Evolutionary conservation across 2,888 invertebrate species (phyloP), one percentile per base, ranked within the genome.

Genomic region (Carcina quercana): DNA sequence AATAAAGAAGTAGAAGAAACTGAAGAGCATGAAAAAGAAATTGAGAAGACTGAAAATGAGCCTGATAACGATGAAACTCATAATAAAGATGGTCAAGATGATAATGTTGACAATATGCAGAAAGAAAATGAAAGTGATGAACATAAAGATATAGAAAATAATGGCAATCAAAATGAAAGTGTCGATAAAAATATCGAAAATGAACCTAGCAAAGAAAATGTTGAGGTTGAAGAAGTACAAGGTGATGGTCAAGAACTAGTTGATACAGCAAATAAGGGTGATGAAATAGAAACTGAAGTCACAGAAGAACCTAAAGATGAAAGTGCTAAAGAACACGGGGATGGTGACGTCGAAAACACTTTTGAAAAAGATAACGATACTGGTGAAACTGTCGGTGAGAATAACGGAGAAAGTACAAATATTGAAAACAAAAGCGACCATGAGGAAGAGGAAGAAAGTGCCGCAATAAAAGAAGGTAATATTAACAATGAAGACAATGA

Each of bases 401-500:
- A 2, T 6, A 10, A 24, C 24, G 24, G 12, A 11, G 25, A 40
- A 30, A 25, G 30, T 21, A 13, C n/a, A 20, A 14, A 37, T 2
- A 15, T 33, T 20, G 25, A 28, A 15, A 31, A 13, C 20, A 40
- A 15, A 15, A 21, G 34, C 22, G 37, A 25, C 22, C 30, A 40
- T 12, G 21, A 14, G 19, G 25, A 36, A 28, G 33, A 45, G 35
- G 47, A 55, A 35, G 45, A 38, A 34, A 49, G 35, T 43, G 45
- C 47, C 35, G 38, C 65, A 42, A 46, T 53, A 43, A 56, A 50
- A 37, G 74, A 80, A 79, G 78, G 78, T 79, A 79, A 76, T 70
- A 61, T 57, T 53, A 69, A 57, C 50, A 56, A 54, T 58, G 59
- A 60, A 47, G 57, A 60, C 51, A 85, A 76, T 42, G 79, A 86